Evolutionary conservation across 1,140 invertebrate genomes (phyloP), one percentile per base, ranked within the genome.

Genomic region (Drosophila ficusphila): DNA sequence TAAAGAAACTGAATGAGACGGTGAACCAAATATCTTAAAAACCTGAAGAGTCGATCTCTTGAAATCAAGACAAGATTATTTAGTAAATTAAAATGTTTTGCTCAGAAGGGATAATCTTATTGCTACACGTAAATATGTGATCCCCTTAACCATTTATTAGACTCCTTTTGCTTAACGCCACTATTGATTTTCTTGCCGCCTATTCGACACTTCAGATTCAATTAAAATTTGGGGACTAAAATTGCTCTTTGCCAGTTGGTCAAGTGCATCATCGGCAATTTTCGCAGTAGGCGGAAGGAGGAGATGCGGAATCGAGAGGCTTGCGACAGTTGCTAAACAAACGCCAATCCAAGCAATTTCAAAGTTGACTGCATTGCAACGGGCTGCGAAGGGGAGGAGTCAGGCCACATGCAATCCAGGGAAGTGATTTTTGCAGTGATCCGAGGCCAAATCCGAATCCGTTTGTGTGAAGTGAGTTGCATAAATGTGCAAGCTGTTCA

Each of bases 401-500:
- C 6, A 7, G 14, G 58, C 19, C 6, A 11, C 39, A 44, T 61
- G 56, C 56, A 62, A 56, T 73, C 49, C 36, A 47, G 75, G 41
- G 8, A 81, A 79, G 65, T 58, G 77, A 79, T 71, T 79, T 79
- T 81, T 71, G 77, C 65, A 81, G 69, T 76, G 71, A 79, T 79
- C 77, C 54, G 25, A 47, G 73, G 39, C 73, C 58, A 76, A 82
- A 65, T 49, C 62, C 29, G 11, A 49, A 49, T 29, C 41, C 42
- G 81, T 68, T 41, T 77, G 58, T 75, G 72, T 72, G 78, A 76
- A 82, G 61, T 76, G 68, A 82, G 53, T 73, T 58, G 78, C 56
- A 82, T 73, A 67, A 82, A 81, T 81, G 78, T 67, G 78, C 78
- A 82, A 81, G 60, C 49, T 77, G 73, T 77, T 76, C 67, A 77